Conservation (phyloP, 92 coral and sea anemone genomes). For the Phenganax stokvisi region DNA sequence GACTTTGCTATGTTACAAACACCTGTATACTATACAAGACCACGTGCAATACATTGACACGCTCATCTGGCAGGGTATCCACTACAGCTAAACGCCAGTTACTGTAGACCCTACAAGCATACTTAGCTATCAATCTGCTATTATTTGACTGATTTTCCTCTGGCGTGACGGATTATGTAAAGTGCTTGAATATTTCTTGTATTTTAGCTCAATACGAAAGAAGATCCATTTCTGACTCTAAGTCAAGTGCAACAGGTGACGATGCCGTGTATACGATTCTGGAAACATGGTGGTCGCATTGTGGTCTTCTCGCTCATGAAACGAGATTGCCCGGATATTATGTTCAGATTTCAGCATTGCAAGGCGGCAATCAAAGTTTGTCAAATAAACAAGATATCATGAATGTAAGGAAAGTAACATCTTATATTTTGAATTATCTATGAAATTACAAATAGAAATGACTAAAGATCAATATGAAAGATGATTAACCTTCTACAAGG, state of each 20-base stretch:
- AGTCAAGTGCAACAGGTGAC: not conserved
- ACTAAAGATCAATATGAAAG: too few relatives aligned
- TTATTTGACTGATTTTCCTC: not conserved
- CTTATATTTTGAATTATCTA: not conserved
- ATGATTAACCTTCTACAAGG: too few relatives aligned
- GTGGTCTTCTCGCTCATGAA: conserved; percentile 5
- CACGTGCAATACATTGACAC: too few relatives aligned
- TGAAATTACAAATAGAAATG: too few relatives aligned
- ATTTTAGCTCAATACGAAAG: not conserved
- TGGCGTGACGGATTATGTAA: not conserved
- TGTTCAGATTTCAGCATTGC: conserved; percentile 26
- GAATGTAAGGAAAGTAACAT: not conserved
- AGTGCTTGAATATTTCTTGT: not conserved
- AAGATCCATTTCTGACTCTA: not conserved
- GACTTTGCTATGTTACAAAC: too few relatives aligned
- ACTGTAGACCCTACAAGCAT: too few relatives aligned
- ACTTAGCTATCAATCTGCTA: too few relatives aligned
- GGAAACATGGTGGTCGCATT: conserved; percentile 30
- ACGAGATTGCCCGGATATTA: conserved; percentile 25
- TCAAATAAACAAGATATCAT: conserved; percentile 19
- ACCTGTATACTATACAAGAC: too few relatives aligned
- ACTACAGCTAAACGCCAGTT: not conserved
- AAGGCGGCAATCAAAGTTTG: not conserved
- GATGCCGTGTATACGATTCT: conserved; percentile 8
- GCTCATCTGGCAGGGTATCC: not conserved